These are phyloP conservation scores for Onthophagus taurus DNA, from an alignment of 1,140 invertebrate genomes.

Conservation along the genomic window DNA sequence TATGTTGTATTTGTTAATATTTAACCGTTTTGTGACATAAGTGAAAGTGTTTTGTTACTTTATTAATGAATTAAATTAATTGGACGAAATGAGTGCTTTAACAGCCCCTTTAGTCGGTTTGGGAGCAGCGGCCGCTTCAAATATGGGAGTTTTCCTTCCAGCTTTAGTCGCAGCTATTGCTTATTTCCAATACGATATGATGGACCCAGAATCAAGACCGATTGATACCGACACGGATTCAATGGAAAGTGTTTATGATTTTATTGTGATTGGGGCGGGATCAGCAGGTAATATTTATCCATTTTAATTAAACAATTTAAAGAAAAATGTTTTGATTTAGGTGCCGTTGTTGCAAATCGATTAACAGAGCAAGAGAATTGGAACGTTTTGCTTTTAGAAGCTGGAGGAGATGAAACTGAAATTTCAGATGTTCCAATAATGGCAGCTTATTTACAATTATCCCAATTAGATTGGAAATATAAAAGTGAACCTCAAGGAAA, in stretches of 20 bases:
- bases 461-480: constrained; percentile 85
- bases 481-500: constrained; percentile 80
- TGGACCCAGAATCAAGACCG: constrained; percentile 64
- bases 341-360: constrained; percentile 82
- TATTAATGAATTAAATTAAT: too few species aligned
- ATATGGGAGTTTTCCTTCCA: constrained; percentile 69
- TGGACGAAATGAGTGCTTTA: neutral
- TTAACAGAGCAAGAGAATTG: constrained; percentile 69
- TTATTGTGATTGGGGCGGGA: neutral
- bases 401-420: constrained; percentile 84
- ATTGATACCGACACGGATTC: constrained; percentile 53
- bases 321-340: constrained; percentile 33
- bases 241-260: neutral
- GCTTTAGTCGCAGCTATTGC: constrained; percentile 68
- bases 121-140: constrained; percentile 40
- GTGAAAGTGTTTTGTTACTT: too few species aligned
- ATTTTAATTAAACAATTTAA: neutral
- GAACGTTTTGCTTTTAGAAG: constrained; percentile 80
- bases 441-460: constrained; percentile 78
- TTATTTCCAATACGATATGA: constrained; percentile 68
- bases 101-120: constrained; percentile 14
- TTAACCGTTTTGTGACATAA: too few species aligned
- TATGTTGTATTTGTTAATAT: too few species aligned
- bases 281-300: neutral
- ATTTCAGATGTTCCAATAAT: constrained; percentile 80